phyloP scores from a whole-genome alignment of 2,797 vertebrate species.

The Oceanodroma leucorhoa region DNA sequence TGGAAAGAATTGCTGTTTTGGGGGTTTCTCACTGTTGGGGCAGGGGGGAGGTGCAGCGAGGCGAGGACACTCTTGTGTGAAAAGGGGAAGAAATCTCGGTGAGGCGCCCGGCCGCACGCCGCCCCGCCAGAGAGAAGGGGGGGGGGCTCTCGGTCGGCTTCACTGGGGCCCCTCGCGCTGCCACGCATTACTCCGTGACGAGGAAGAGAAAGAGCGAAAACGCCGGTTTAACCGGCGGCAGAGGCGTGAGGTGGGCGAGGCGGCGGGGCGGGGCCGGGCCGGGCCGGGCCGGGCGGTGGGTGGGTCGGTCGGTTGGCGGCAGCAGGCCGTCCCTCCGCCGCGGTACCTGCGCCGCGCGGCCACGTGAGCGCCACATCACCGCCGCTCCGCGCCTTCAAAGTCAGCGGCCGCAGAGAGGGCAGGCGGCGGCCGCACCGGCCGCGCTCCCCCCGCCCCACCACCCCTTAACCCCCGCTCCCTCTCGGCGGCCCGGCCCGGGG shows the following conservation, averaged over 20 bases:
- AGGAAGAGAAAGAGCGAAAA: background rate
- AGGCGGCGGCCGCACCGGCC: background rate
- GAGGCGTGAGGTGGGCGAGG: background rate
- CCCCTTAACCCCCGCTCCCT: background rate
- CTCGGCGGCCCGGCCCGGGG: background rate
- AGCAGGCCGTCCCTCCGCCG: background rate
- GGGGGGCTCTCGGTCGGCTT: no score
- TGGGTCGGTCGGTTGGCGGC: background rate
- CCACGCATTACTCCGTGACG: background rate
- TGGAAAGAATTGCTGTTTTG: background rate
- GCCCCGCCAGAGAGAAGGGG: background rate
- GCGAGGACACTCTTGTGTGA: background rate
- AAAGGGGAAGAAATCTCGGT: background rate
- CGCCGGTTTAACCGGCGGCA: background rate
- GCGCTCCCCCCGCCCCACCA: no score
- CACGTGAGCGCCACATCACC: conserved; percentile 76
- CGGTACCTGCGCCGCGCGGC: conserved; percentile 72
- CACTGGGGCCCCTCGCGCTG: background rate
- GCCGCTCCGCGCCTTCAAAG: background rate
- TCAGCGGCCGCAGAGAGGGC: background rate
- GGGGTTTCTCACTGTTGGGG: background rate
- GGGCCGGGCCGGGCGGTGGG: background rate
- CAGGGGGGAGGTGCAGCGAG: background rate
- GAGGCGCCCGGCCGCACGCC: background rate
- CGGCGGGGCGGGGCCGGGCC: background rate